Evolutionary conservation across 2,113 vertebrate species (phyloP), one percentile per base, ranked within the genome.

Genomic region (Struthidea cinerea): DNA sequence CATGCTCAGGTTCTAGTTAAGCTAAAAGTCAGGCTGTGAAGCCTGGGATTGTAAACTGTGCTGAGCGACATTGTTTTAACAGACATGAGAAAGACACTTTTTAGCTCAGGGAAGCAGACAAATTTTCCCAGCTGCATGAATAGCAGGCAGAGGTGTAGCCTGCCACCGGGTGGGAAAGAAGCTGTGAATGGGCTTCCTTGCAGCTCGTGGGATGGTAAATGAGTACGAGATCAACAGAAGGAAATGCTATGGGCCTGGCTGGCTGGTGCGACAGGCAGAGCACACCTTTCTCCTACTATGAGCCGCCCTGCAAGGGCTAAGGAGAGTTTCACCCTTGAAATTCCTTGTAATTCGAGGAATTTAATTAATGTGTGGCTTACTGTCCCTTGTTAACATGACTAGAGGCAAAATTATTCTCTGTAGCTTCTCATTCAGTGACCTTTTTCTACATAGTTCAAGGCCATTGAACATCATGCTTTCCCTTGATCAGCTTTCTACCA

Each of bases 11-110:
- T 85, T 88, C 46, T 37, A 39, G 18, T 65, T 57, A 52, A 84
- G n/a, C 32, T 68, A 64, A 63, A 87, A 82, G 17, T 21, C 42
- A 75, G 39, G n/a, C 56, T 71, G 30, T 70, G 68, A 61, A 35
- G 35, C 6, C 23, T 7, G 7, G 30, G n/a, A 41, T 46, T 37
- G 23, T 9, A 8, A 68, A 6, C 33, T 64, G 30, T 49, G 75
- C 57, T 3, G 2, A 53, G 37, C 0, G 0, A 52, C 53, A 15
- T 5, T 21, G 18, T 50, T 69, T 46, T 49, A 50, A 47, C 15
- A 53, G 67, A 73, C 23, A 53, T 7, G 16, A 46, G 47, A 63
- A 67, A 52, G 41, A 33, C 24, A 13, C 8, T 33, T 83, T 74
- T 61, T 47, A 33, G 15, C 42, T 84, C 30, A 33, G n/a, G 50